A percentile compares a stretch with the other conserved stretches of the same genome.
phyloP scores from a whole-genome alignment of 2,797 vertebrate species.

The Mionectes olivaceus region DNA sequence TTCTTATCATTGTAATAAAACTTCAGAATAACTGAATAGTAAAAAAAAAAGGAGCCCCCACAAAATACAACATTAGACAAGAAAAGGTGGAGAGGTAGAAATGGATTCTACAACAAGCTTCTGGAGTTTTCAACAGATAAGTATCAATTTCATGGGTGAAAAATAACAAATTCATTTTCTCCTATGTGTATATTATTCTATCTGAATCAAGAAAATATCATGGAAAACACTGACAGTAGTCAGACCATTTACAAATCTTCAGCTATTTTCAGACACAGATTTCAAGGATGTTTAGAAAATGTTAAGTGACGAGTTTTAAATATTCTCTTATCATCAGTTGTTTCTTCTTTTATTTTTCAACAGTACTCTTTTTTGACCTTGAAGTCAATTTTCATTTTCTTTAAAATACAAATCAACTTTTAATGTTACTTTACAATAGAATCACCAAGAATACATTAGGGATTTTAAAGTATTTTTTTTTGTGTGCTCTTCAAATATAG shows the following conservation, averaged over 20 bases:
- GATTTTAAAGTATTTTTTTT: neutral
- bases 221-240: neutral
- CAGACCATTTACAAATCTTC: neutral
- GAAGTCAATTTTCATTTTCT: neutral
- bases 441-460: neutral
- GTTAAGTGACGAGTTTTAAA: neutral
- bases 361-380: neutral
- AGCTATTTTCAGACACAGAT: neutral
- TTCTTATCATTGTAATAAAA: neutral
- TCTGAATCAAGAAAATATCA: neutral
- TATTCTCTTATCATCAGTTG: neutral
- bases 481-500: neutral
- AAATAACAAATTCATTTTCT: neutral
- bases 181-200: neutral
- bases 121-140: neutral
- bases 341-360: neutral
- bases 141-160: neutral
- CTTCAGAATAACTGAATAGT: neutral
- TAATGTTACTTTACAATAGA: neutral
- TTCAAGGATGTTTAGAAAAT: neutral
- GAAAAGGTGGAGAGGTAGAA: neutral
- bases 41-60: neutral
- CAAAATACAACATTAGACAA: neutral
- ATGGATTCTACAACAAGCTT: neutral
- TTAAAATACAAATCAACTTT: neutral